Evolutionary conservation across 2,113 vertebrate genomes (phyloP), one percentile per base, ranked within the genome.

Genomic region (Anas platyrhynchos): DNA sequence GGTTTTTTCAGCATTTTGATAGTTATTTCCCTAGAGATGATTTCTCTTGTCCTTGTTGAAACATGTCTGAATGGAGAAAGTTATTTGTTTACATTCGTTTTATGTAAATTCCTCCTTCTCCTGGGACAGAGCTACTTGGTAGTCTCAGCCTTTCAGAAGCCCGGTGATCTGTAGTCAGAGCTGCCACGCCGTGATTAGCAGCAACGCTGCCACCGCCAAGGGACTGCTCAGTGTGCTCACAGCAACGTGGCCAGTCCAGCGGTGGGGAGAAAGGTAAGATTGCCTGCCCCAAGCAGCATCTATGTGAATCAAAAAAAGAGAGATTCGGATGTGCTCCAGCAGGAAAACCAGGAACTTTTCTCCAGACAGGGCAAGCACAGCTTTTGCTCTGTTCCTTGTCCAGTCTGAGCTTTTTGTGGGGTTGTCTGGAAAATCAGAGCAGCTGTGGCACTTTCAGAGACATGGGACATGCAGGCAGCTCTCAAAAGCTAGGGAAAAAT

Each of bases 381-480:
- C 12, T 84, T 89, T 89, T 94, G 38, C 52, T 89, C 32, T 83
- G 14, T 69, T 87, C 67, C 50, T 94, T n/a, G 66, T 76, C n/a
- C 16, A 20, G 16, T 54, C 16, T 2, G 43, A 72, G 54, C 5
- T 80, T 77, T 56, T 67, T 5, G 1, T 63, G 36, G 32, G 31
- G 15, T 80, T 80, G 38, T 52, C 44, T 76, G 25, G 58, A 50
- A 66, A 86, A 78, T 20, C 38, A 21, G 46, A 61, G 46, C 52
- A 20, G 26, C 41, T 58, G 43, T 81, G 54, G 32, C n/a, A 20
- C 52, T 87, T 89, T 36, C 21, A 63, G 67, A 75, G 58, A 21
- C 23, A 18, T 4, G 17, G 21, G 22, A 18, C 23, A 8, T 63
- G 63, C 92, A 62, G 52, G 22, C 7, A 34, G 22, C 23, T 87